Evolutionary conservation across 1,140 invertebrate species (phyloP), one percentile per base, ranked within the genome.

Genomic region (Musca vetustissima): DNA sequence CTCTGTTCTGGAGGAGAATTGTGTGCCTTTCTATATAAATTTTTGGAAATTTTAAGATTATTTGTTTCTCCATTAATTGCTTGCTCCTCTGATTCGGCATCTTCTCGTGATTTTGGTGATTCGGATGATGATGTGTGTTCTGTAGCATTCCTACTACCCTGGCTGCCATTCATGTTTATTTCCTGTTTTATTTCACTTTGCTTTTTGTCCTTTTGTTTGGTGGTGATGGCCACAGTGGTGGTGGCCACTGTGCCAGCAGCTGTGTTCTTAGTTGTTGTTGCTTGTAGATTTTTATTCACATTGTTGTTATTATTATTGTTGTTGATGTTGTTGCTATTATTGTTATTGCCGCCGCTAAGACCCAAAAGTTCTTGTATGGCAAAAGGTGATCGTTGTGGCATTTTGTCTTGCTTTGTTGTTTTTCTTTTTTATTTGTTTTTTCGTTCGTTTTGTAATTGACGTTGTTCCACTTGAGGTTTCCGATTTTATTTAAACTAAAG

Each of bases 311-410:
- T 13, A 61, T 13, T 50, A 21, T 7, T 13, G 67, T 13, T 50
- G 64, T 47, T 48, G 25, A n/a, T 68, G 49, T 19, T 66, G 15
- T 64, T 68, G 65, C 66, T 70, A 48, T 70, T 47, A 36, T 43
- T 49, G 53, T 43, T 67, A 48, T 48, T 65, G 59, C 22, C 47
- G 64, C n/a, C 53, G 67, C 89, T 89, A 47, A 96, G 83, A 1
- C 93, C 93, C 74, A 96, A 85, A 73, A 96, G 86, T 85, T 96
- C 93, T 83, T 96, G 93, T 78, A 96, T 96, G 72, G 92, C 94
- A 84, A 96, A 96, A 17, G 93, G 93, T 71, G 92, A 94, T 73
- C 93, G 86, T 83, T 95, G 93, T 72, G 92, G 92, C 86, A 92
- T 88, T 67, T 85, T 81, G 48, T 17, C 15, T 57, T 66, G 1